Conservation (phyloP, 2,113 vertebrate genomes). For the Cavia porcellus region DNA sequence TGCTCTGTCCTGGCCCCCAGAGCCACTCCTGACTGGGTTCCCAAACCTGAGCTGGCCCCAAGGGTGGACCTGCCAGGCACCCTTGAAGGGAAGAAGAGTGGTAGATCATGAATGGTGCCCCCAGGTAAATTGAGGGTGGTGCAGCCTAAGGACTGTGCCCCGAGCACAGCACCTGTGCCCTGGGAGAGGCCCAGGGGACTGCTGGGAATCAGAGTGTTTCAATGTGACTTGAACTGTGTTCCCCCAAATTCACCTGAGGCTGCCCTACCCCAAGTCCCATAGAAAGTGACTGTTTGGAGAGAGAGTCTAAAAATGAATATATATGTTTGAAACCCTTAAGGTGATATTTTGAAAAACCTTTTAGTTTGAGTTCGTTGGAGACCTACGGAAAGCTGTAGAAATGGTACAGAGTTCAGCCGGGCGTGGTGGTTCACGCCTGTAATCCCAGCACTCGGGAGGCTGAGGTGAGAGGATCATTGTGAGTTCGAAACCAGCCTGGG, state of each 20-base stretch:
- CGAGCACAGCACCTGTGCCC: background rate
- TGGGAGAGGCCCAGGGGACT: background rate
- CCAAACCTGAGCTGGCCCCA: background rate
- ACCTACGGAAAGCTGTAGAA: background rate
- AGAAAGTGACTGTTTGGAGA: background rate
- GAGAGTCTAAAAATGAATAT: background rate
- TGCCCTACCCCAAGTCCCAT: background rate
- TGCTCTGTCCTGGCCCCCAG: background rate
- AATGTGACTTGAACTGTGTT: background rate
- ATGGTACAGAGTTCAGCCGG: background rate
- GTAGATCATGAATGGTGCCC: background rate
- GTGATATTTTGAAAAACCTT: background rate
- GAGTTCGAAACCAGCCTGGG: too few species aligned
- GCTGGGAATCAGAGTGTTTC: background rate
- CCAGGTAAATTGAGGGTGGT: background rate
- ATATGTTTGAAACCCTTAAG: background rate
- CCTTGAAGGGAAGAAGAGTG: fast-evolving
- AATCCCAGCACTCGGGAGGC: too few species aligned
- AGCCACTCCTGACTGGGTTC: background rate
- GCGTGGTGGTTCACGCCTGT: too few species aligned
- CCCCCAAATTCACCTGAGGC: background rate
- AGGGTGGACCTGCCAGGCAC: background rate
- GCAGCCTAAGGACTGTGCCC: background rate
- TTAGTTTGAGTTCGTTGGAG: conserved; percentile 1
- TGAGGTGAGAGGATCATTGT: too few species aligned